Evolutionary conservation across 2,888 invertebrate species (phyloP), one percentile per base, ranked within the genome.

Genomic region (Ellobium chinense): DNA sequence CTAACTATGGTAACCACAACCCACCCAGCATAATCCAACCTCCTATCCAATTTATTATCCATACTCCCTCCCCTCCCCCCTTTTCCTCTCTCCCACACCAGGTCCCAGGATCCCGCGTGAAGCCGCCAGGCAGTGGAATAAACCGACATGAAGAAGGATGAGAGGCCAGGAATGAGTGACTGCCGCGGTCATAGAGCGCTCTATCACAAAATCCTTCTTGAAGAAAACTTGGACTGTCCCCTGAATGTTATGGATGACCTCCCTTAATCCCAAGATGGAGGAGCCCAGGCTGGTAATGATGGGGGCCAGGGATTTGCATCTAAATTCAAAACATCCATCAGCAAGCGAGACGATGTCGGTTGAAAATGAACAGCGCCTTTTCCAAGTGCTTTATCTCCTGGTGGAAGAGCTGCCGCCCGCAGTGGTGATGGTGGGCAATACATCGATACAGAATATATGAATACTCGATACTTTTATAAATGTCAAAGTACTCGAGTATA

Each of bases 251-350:
- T 70, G 54, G 62, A 70, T 66, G 81, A 81, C 83, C 81, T 79
- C 66, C 65, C 66, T 73, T 83, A 79, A 80, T 80, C 83, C 73
- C 56, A 63, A 76, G 77, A 83, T 80, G 72, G 83, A 80, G 56
- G 77, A 73, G 56, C 36, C n/a, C 63, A 63, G 54, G 58, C 34
- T 65, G 68, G 75, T 70, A 76, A 73, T 78, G 68, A 65, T 60
- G 75, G 65, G n/a, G 66, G 72, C 65, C 66, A 31, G 79, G 80
- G 81, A 84, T 84, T 84, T 84, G 84, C 84, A 84, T 84, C 75
- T 84, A 84, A 84, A 84, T 84, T 78, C 84, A 80, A 68, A 72
- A 79, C 82, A 84, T 84, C 84, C 82, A 84, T 84, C 84, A 84
- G 70, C 39, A 68, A 4, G 39, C 18, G 54, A 68, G 73, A 69